Conservation (phyloP, 92 coral and sea anemone species). For the Epizoanthus stellaris region DNA sequence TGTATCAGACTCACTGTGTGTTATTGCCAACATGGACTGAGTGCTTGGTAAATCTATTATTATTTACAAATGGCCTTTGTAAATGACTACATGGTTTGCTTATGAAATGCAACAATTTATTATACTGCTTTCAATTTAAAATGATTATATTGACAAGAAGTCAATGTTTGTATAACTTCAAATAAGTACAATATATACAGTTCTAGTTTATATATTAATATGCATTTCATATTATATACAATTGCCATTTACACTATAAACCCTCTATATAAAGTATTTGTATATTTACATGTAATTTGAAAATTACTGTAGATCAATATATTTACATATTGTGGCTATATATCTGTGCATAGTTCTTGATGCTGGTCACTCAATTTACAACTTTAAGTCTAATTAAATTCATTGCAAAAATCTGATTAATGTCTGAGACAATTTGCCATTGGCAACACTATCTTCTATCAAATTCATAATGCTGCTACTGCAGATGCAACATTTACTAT, state of each 20-base stretch:
- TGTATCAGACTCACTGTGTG: neutral
- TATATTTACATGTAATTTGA: too few species aligned
- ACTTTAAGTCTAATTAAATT: neutral
- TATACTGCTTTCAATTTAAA: too few species aligned
- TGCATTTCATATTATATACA: too few species aligned
- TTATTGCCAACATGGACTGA: neutral
- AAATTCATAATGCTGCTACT: constrained; percentile 20
- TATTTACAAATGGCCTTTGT: neutral
- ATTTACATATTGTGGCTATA: neutral
- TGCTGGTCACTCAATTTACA: neutral
- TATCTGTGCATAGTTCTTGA: neutral
- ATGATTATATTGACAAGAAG: too few species aligned
- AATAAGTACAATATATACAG: too few species aligned
- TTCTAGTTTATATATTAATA: too few species aligned
- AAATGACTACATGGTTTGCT: neutral
- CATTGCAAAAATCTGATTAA: constrained; percentile 9
- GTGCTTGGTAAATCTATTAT: neutral
- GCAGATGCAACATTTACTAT: constrained; percentile 47
- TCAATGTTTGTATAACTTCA: too few species aligned
- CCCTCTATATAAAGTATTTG: too few species aligned
- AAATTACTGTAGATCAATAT: too few species aligned
- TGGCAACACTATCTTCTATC: constrained; percentile 34
- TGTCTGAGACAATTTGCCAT: constrained; percentile 22
- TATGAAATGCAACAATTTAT: too few species aligned
- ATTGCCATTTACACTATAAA: too few species aligned